These are phyloP conservation scores for Aculops lycopersici DNA, from an alignment of 1,140 invertebrate species.

Conservation along the genomic window DNA sequence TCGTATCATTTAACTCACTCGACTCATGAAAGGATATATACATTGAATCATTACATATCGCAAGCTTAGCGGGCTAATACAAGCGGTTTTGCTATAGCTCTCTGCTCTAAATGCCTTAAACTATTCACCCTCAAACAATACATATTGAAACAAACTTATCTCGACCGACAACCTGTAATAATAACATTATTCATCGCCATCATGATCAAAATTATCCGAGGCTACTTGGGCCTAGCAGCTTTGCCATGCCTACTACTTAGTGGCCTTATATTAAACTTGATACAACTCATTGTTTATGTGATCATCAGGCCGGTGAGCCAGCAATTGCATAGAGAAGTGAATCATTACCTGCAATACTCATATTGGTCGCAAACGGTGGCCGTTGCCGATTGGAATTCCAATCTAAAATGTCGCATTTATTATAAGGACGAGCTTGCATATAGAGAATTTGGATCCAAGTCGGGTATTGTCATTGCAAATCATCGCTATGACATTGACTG, in stretches of 20 bases:
- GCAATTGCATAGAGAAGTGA: slow-evolving; percentile 46
- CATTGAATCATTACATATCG: too few species aligned
- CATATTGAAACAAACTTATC: too few species aligned
- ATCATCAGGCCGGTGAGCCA: slow-evolving; percentile 36
- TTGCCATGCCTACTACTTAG: slow-evolving; percentile 36
- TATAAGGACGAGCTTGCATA: slow-evolving; percentile 39
- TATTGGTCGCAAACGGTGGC: slow-evolving; percentile 65
- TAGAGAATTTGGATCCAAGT: slow-evolving; percentile 49
- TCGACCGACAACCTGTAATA: too few species aligned
- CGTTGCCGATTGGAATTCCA: slow-evolving; percentile 69
- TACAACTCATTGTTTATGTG: slow-evolving; percentile 40
- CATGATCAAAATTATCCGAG: too few species aligned
- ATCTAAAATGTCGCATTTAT: slow-evolving; percentile 33
- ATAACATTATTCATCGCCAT: too few species aligned
- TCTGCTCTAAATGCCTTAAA: too few species aligned
- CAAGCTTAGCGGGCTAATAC: too few species aligned
- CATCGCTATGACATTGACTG: slow-evolving; percentile 84
- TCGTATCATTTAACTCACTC: too few species aligned
- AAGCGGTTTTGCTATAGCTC: too few species aligned
- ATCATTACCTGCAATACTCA: slow-evolving; percentile 60
- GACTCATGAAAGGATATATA: too few species aligned
- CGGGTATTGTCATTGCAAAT: slow-evolving; percentile 66
- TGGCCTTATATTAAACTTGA: slow-evolving; percentile 47
- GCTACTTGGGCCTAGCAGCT: too few species aligned
- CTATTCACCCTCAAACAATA: too few species aligned